These are phyloP conservation scores for Hemibagrus wyckioides DNA, from an alignment of 2,113 vertebrate species.

Conservation along the genomic window DNA sequence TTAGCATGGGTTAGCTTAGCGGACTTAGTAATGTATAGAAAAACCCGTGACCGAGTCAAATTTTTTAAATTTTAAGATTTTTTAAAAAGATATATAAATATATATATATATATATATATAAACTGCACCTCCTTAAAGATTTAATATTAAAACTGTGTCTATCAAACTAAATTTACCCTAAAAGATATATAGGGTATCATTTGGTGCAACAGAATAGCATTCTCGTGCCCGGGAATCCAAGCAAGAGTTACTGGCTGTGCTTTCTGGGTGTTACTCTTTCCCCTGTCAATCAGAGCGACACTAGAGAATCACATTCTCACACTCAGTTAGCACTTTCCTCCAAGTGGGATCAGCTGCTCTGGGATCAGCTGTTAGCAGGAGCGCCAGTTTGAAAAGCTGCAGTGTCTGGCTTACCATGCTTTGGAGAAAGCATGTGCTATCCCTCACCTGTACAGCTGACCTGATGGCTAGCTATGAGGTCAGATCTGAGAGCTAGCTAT, in stretches of 20 bases:
- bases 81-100: too few species aligned
- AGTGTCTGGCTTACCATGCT: background rate
- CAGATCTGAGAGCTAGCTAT: background rate
- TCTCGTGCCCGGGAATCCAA: too few species aligned
- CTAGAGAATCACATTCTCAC: background rate
- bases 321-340: background rate
- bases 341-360: constrained; percentile 2
- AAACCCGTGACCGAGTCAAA: too few species aligned
- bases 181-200: background rate
- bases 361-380: background rate
- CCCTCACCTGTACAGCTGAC: background rate
- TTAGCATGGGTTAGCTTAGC: too few species aligned
- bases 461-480: background rate
- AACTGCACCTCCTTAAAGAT: too few species aligned
- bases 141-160: background rate
- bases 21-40: too few species aligned
- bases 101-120: too few species aligned
- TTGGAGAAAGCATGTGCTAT: background rate
- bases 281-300: background rate
- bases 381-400: background rate
- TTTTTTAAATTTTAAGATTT: too few species aligned
- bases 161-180: background rate
- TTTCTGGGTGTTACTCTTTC: background rate
- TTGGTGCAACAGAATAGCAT: background rate
- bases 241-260: background rate